Evolutionary conservation across 1,140 invertebrate species (phyloP), one percentile per base, ranked within the genome.

Genomic region (Drosophila repletoides): DNA sequence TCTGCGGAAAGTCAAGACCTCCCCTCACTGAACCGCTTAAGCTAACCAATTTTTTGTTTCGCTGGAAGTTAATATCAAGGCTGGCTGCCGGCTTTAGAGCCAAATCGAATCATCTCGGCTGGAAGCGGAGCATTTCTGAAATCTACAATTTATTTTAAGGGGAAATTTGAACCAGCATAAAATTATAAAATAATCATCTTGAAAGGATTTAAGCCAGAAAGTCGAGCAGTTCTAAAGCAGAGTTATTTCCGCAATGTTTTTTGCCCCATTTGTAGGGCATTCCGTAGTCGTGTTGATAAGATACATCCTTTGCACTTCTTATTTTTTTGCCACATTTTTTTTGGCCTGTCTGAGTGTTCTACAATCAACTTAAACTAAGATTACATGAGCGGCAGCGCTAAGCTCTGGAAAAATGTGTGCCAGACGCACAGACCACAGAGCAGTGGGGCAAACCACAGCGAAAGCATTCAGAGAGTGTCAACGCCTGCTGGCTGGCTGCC

Each of bases 331-430:
- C n/a, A n/a, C n/a, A n/a, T 41, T 55, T 49, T 46, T 24, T 49
- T 28, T 12, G 33, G 40, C 45, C 49, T 65, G 34, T 64, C 31
- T n/a, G 56, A 60, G 49, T 65, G 71, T 79, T 65, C 38, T 72
- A 86, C 80, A 86, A 86, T 86, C 80, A 86, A 86, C 80, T 87
- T 86, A 86, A 87, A 80, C 81, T 73, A 76, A 86, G 80, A 86
- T 86, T 86, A 86, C 80, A 87, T 58, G 64, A 72, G 53, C 63
- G 61, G 59, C 69, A 63, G 56, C 75, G 80, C 66, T 84, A 86
- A 84, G 79, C 79, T 77, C 61, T 63, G 43, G 41, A 66, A 87
- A 87, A 86, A 86, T 81, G 72, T 80, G 63, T 65, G 80, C 67
- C 70, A 84, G 31, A 66, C 45, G 21, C 34, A 9, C 15, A 17